Percentiles rank a stretch among this genome's conserved stretches.
These are phyloP conservation scores for Echinops telfairi DNA, from an alignment of 2,113 vertebrate genomes.

Conservation along the genomic window DNA sequence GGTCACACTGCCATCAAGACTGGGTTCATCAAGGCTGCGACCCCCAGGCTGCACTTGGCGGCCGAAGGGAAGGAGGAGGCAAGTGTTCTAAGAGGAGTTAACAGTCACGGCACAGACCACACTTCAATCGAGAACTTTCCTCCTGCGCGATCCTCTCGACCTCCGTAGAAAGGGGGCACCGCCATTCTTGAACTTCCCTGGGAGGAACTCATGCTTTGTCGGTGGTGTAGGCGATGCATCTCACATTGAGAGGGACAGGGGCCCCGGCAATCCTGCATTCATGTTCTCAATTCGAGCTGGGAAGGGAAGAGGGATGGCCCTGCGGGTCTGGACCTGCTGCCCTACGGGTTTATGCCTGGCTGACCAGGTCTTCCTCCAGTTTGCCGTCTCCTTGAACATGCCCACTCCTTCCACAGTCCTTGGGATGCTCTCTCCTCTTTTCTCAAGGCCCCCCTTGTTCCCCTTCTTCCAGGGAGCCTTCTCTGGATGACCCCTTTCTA, in stretches of 20 bases:
- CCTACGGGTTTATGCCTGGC: not conserved
- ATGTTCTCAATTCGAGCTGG: not conserved
- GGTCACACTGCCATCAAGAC: not conserved
- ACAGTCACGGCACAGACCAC: not conserved
- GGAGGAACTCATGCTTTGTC: not conserved
- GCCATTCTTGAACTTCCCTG: not conserved
- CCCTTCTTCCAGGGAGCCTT: not conserved
- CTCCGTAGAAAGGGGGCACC: not conserved
- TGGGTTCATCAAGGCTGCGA: not conserved
- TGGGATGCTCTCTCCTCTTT: not conserved
- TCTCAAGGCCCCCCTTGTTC: not conserved
- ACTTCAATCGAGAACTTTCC: not conserved
- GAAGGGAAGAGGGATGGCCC: not conserved
- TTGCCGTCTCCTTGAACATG: rapidly evolving
- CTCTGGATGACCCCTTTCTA: not conserved
- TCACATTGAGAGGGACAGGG: not conserved
- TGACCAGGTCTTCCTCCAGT: no score
- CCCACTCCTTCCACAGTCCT: not conserved
- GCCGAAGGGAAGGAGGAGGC: not conserved
- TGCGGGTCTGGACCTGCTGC: no score
- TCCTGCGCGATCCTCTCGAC: not conserved
- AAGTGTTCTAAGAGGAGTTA: not conserved
- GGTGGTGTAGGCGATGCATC: not conserved
- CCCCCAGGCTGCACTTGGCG: not conserved
- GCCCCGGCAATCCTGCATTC: no score